Conservation (phyloP, 2,113 vertebrate species). For the Capricornis sumatraensis region DNA sequence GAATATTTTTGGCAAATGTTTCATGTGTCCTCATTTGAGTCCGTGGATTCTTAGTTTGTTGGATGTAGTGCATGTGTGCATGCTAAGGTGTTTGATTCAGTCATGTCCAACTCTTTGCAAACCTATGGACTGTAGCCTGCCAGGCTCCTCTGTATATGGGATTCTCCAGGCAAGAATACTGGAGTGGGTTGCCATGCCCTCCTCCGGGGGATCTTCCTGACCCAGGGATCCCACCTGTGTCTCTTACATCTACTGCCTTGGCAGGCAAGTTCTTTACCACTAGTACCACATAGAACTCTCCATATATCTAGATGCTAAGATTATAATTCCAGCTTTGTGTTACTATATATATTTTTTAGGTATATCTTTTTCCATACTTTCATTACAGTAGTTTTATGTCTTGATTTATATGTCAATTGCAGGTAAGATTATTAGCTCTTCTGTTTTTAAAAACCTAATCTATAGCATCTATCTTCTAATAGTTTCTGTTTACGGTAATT, state of each 20-base stretch:
- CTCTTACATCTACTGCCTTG: neutral
- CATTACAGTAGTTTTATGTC: neutral
- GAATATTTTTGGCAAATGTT: neutral
- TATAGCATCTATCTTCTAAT: neutral
- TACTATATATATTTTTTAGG: neutral
- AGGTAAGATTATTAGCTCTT: neutral
- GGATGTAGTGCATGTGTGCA: neutral
- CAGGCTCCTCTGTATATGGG: neutral
- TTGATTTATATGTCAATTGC: neutral
- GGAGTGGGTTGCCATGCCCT: neutral
- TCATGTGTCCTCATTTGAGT: neutral
- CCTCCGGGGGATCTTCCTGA: neutral
- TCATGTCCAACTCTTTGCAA: neutral
- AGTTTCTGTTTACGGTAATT: conserved; percentile 17
- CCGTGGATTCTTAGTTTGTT: neutral
- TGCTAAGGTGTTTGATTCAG: neutral
- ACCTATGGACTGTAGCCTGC: neutral
- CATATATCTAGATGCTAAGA: neutral
- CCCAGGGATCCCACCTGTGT: neutral
- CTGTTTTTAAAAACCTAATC: neutral
- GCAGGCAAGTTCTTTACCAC: neutral
- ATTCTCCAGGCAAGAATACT: neutral
- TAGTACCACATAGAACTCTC: neutral
- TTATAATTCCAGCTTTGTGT: neutral
- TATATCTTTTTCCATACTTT: neutral